These are phyloP conservation scores for Carassius auratus DNA, from an alignment of 2,113 vertebrate species.

Conservation along the genomic window DNA sequence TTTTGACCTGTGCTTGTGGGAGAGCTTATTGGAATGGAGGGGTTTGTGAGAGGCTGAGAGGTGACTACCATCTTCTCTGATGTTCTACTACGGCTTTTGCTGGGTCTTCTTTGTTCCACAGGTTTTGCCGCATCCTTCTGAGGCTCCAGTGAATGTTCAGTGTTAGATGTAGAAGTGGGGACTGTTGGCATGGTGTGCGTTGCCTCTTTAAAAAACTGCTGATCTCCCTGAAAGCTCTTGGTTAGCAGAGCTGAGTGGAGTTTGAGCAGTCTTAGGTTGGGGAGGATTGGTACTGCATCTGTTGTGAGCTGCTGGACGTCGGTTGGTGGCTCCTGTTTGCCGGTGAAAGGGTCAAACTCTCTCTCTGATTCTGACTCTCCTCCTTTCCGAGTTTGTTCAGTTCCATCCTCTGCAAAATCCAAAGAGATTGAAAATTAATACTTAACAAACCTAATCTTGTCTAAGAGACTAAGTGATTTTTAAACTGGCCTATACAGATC, in stretches of 20 bases:
- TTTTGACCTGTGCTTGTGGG: constrained; percentile 27
- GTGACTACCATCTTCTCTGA: constrained; percentile 58
- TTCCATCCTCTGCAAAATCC: constrained; percentile 14
- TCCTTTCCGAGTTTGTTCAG: background rate
- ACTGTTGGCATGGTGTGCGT: constrained; percentile 61
- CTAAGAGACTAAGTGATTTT: background rate
- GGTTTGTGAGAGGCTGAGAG: constrained; percentile 64
- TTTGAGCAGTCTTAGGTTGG: constrained; percentile 83
- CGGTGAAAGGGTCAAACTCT: constrained; percentile 80
- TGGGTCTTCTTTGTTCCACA: constrained; percentile 56
- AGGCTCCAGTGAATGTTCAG: constrained; percentile 62
- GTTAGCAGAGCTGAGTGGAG: constrained; percentile 80
- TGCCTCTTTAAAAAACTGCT: constrained; percentile 73
- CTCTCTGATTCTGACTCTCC: constrained; percentile 62
- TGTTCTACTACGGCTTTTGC: constrained; percentile 44
- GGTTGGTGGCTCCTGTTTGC: constrained; percentile 3
- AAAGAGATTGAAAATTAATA: background rate
- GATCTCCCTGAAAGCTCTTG: constrained; percentile 79
- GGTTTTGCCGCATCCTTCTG: constrained; percentile 73
- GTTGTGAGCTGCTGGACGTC: constrained; percentile 53
- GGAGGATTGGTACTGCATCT: constrained; percentile 78
- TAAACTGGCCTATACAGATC: background rate
- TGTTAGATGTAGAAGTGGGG: constrained; percentile 58
- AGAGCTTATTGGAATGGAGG: constrained; percentile 40
- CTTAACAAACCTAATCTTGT: background rate